Evolutionary conservation across 2,113 vertebrate species (phyloP).

Genomic region (Amphiprion ocellaris): DNA sequence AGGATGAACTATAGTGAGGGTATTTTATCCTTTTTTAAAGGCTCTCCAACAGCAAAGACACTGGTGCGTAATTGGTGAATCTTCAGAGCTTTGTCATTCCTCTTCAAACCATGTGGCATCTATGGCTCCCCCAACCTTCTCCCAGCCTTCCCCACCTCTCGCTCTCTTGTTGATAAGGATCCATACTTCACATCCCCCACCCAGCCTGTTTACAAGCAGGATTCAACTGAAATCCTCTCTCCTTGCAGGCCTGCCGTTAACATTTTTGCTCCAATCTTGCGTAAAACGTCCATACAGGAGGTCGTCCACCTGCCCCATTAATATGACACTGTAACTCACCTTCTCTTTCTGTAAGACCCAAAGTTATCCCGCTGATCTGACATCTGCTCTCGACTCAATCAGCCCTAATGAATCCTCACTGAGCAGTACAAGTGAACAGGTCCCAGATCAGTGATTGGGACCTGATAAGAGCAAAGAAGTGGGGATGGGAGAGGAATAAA

Average conservation of each 20-base stretch:
- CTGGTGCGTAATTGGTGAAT: neutral
- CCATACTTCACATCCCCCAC: conserved; percentile 72
- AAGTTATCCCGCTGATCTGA: conserved; percentile 37
- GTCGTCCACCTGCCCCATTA: too few species aligned
- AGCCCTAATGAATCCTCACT: too few species aligned
- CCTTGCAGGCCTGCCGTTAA: neutral
- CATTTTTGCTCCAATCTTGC: neutral
- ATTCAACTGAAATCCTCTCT: neutral
- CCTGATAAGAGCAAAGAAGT: neutral
- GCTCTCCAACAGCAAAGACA: neutral
- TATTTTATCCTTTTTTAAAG: neutral
- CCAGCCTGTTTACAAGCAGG: conserved; percentile 16
- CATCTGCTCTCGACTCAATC: conserved; percentile 31
- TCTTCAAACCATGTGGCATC: conserved; percentile 61
- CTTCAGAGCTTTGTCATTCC: conserved; percentile 24
- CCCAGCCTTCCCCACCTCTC: conserved; percentile 43
- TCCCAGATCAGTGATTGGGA: conserved; percentile 51
- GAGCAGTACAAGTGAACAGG: conserved; percentile 13
- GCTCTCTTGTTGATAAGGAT: conserved; percentile 64
- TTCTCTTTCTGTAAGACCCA: neutral
- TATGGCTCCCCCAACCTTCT: conserved; percentile 38
- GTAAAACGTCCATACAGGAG: fast-evolving
- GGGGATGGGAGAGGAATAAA: neutral
- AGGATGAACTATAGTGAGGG: neutral
- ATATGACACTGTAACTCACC: neutral